Base-by-base conservation (phyloP, 2,888 invertebrate species). In the Caenorhabditis japonica region DNA sequence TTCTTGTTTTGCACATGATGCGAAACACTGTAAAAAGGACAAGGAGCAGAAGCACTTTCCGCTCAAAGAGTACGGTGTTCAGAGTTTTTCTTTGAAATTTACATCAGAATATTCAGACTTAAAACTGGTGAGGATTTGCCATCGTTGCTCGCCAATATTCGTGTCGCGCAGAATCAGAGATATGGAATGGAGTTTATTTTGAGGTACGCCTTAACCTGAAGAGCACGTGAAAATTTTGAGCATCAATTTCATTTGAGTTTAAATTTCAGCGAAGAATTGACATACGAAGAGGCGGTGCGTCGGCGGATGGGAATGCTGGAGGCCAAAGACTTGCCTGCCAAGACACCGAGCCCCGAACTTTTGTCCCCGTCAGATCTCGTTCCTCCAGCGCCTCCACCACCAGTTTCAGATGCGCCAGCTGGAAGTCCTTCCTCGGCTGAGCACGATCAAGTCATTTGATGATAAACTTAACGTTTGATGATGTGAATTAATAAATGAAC, bases 1-100 rank as follows among this genome's bases (percentile, higher is more conserved):
- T 19, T 55, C 55, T 12, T 56, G 55, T 53, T 64, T 46, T 49
- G 64, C 64, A 25, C 64, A 64, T 34, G 55, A 64, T 3, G 49
- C 64, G 10, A 47, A 47, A n/a, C 17, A 41, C 19, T 64, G 64
- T 27, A 25, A 39, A 34, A 64, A 64, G 38, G 23, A 17, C 0
- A 27, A 47, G 1, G 55, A 64, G 17, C 15, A n/a, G 34, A 4
- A 4, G 3, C n/a, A 23, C 5, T 19, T 13, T 1, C 53, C 62
- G 4, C 3, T 30, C 30, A 56, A 64, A 17, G n/a, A 36, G 34
- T 47, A 19, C 2, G 34, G 44, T 38, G 34, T 27, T 33, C 33
- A 4, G 7, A 3, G 13, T 27, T 13, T 33, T 41, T 39, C 39
- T 53, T 10, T 12, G 23, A 39, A 4, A 2, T 41, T 15, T 43